Conservation (phyloP, 1,140 invertebrate species). For the Latrodectus geometricus region DNA sequence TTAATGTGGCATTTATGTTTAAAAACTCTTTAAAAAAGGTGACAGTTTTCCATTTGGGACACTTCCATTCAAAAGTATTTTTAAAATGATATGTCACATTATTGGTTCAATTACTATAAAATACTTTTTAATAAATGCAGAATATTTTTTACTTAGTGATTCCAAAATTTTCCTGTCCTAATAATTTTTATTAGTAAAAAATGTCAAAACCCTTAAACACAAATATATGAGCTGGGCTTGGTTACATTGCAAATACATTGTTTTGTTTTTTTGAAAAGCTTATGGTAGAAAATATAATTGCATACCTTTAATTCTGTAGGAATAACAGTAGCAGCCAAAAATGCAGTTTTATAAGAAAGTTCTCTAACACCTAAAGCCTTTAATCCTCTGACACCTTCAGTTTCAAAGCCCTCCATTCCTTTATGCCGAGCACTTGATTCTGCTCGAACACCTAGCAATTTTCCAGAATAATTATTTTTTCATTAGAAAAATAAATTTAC, state of each 20-base stretch:
- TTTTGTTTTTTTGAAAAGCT: too few relatives aligned
- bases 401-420: conserved; percentile 76
- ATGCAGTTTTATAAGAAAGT: conserved; percentile 94
- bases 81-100: too few relatives aligned
- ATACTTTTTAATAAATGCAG: too few relatives aligned
- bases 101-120: too few relatives aligned
- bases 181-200: neutral
- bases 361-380: conserved; percentile 96
- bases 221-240: neutral
- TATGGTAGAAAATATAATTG: too few relatives aligned
- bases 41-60: too few relatives aligned
- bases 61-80: too few relatives aligned
- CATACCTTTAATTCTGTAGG: conserved; percentile 83
- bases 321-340: conserved; percentile 92
- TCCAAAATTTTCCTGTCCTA: too few relatives aligned
- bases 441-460: conserved; percentile 75
- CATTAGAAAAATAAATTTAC: neutral
- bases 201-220: neutral
- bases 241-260: conserved; percentile 43
- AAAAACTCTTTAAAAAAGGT: too few relatives aligned
- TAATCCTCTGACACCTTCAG: conserved; percentile 90
- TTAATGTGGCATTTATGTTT: too few relatives aligned
- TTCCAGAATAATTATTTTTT: neutral
- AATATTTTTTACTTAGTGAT: too few relatives aligned
- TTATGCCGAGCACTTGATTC: conserved; percentile 83